phyloP scores from a whole-genome alignment of 2,888 invertebrate genomes.

The Lochmaea capreae region DNA sequence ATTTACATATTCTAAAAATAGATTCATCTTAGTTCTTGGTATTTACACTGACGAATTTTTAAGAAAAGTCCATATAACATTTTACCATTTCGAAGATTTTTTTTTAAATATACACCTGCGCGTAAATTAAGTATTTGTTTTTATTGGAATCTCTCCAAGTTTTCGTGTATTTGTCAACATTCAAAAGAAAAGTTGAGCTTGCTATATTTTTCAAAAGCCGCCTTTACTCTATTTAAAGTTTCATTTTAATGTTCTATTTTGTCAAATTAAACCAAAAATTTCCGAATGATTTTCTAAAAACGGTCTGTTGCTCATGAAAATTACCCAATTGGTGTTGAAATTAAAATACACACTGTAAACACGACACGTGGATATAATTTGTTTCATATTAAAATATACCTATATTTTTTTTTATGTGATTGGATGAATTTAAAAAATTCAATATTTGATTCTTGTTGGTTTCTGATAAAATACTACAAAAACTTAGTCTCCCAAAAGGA shows the following conservation, averaged over 20 bases:
- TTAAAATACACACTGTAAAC: background rate
- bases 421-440: too few relatives aligned
- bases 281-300: background rate
- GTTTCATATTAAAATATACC: background rate
- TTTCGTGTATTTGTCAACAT: constrained; percentile 14
- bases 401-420: too few relatives aligned
- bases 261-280: background rate
- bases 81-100: too few relatives aligned
- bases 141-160: constrained; percentile 8
- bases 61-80: too few relatives aligned
- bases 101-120: too few relatives aligned
- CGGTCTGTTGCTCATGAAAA: constrained; percentile 11
- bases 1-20: too few relatives aligned
- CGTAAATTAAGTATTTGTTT: constrained; percentile 9
- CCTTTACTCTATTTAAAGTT: background rate
- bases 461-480: too few relatives aligned
- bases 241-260: background rate
- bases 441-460: too few relatives aligned
- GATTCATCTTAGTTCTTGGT: too few relatives aligned
- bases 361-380: background rate
- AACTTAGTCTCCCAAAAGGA: too few relatives aligned
- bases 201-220: background rate
- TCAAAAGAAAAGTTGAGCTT: background rate
- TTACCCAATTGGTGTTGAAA: background rate
- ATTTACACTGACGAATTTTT: too few relatives aligned